phyloP scores from a whole-genome alignment of 2,113 vertebrate species.

The Columba janthina region DNA sequence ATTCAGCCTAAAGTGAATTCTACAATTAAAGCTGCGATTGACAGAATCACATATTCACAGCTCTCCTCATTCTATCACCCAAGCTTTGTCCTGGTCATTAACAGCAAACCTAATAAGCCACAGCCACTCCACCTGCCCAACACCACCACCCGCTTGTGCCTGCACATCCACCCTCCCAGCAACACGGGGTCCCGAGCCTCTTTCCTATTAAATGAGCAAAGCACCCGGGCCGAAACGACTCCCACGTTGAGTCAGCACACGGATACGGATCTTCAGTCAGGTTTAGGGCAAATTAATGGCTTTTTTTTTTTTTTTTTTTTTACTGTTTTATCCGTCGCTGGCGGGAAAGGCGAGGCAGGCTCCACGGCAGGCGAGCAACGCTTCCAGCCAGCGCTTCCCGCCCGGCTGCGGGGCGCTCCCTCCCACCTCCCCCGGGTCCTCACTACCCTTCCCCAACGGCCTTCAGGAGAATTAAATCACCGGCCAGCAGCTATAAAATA shows the following conservation, averaged over 20 bases:
- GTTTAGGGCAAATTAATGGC: no score
- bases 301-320: no score
- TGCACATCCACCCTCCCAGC: background rate
- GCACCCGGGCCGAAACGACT: background rate
- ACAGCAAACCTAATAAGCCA: background rate
- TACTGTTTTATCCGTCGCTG: background rate
- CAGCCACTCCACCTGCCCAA: fast-evolving
- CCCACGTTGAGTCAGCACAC: fast-evolving
- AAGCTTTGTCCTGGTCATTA: background rate
- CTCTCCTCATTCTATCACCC: background rate
- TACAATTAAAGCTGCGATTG: background rate
- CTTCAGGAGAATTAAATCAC: background rate
- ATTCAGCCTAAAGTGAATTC: background rate
- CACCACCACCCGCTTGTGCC: background rate
- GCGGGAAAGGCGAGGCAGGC: background rate
- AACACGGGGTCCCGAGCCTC: no score
- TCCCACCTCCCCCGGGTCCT: background rate
- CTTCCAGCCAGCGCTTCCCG: background rate
- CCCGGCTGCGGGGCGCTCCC: background rate
- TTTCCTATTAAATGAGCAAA: background rate
- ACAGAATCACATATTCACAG: background rate
- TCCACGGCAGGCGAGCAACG: no score
- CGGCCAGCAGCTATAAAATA: background rate
- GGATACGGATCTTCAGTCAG: fast-evolving
- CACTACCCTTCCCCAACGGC: background rate